A percentile compares a stretch with the other conserved stretches of the same genome.
Conservation (phyloP, 2,113 vertebrate species). For the Spea multiplicata region DNA sequence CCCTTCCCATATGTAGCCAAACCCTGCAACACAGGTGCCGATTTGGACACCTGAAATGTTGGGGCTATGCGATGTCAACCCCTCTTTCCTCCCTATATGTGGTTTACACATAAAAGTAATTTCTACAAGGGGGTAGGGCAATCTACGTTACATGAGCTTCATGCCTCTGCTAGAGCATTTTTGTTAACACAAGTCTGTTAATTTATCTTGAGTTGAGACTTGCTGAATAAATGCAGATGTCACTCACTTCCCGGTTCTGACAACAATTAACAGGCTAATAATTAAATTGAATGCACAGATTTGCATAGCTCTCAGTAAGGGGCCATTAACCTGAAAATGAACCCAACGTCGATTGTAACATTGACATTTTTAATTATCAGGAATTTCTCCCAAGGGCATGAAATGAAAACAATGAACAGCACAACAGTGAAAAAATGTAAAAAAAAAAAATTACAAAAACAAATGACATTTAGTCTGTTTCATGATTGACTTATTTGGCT, state of each 20-base stretch:
- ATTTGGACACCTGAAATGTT: too few relatives aligned
- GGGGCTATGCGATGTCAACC: too few relatives aligned
- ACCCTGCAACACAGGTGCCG: too few relatives aligned
- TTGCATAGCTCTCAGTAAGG: constrained; percentile 22
- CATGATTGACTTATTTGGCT: neutral
- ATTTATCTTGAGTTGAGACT: neutral
- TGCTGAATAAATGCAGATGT: constrained; percentile 12
- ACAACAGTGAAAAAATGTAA: neutral
- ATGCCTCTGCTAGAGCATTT: neutral
- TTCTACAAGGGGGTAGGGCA: neutral
- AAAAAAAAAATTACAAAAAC: neutral
- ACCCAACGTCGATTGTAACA: constrained; percentile 18
- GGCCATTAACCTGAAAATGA: constrained; percentile 43
- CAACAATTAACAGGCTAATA: constrained; percentile 30
- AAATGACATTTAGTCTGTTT: neutral
- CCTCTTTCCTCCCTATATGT: too few relatives aligned
- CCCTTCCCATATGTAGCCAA: too few relatives aligned
- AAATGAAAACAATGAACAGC: neutral
- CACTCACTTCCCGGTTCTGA: constrained; percentile 16
- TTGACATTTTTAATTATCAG: constrained; percentile 39
- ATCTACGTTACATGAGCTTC: neutral
- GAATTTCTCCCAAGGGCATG: constrained; percentile 17
- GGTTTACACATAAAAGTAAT: too few relatives aligned
- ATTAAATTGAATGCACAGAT: constrained; percentile 25
- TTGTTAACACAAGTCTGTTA: neutral